A percentile compares a stretch with the other conserved stretches of the same genome.
phyloP scores from a whole-genome alignment of 2,113 vertebrate genomes.

The Nicator chloris region DNA sequence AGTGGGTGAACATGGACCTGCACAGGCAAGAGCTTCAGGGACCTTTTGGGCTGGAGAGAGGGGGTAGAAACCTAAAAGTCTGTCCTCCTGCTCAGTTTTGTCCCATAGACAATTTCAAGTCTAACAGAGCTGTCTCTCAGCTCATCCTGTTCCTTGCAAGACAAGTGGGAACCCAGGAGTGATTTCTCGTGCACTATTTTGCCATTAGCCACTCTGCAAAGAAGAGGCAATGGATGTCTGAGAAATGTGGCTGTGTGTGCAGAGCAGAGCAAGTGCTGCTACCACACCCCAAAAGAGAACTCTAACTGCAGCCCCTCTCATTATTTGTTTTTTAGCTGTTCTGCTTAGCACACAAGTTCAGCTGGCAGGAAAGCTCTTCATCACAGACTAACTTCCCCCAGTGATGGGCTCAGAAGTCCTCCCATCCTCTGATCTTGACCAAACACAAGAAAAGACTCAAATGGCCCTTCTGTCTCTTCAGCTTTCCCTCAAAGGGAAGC shows the following conservation, averaged over 20 bases:
- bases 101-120: background rate
- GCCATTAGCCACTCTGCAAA: background rate
- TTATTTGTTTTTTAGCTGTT: background rate
- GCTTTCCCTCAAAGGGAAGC: background rate
- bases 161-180: background rate
- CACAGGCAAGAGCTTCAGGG: background rate
- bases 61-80: background rate
- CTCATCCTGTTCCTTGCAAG: background rate
- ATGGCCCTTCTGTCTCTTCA: background rate
- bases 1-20: background rate
- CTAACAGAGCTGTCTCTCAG: background rate
- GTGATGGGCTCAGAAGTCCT: background rate
- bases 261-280: background rate
- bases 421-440: background rate
- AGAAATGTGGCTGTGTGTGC: background rate
- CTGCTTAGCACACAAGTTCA: background rate
- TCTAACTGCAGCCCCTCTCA: background rate
- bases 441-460: background rate
- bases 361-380: background rate
- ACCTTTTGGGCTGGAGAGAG: background rate
- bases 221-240: accelerated
- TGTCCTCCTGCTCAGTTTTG: background rate
- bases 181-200: background rate
- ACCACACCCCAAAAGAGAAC: background rate
- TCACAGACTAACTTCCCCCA: background rate